Base-by-base conservation (phyloP, 1,140 invertebrate genomes). In the Glomeris maerens region DNA sequence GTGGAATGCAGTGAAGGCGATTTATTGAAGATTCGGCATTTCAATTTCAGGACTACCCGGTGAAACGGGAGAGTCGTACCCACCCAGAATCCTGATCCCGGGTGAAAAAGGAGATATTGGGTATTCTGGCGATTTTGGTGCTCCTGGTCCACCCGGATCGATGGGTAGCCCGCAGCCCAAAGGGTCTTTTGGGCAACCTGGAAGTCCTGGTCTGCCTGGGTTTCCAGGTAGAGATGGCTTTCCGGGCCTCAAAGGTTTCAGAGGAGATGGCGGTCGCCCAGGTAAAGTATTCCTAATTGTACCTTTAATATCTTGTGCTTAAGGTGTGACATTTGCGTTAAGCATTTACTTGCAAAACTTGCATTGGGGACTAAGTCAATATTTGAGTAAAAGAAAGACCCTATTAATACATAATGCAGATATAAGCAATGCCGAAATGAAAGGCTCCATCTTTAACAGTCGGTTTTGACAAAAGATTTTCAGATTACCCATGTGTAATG, bases 181-280 rank as follows among this genome's bases (percentile, higher is more conserved):
- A 31, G 64, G 64, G 36, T 49, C 49, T 20, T 21, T 46, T 39
- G 65, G 66, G 14, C 42, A 52, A 28, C 27, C 57, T 45, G 66
- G 66, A 22, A 36, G 49, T 7, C 53, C 48, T 25, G 70, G 69
- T 10, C 45, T 52, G 13, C 36, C 52, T 5, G 69, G 66, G 28
- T 39, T 44, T 38, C 49, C 58, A 29, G 60, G 66, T 17, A 31
- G 49, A 22, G 53, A 45, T 28, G 61, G 61, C 31, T 25, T 17
- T 4, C 52, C 55, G 7, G 65, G 65, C 20, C 49, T 57, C n/a
- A 39, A 50, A 21, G 61, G 62, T 25, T 52, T 27, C 29, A 2
- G 27, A 55, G 52, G 55, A n/a, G 29, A 29, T 7, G 36, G 25
- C 27, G 56, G 52, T 52, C 29, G 38, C 13, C 17, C 44, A 13